Conservation (phyloP, 2,888 invertebrate species). For the Scaptomyza polygonia region DNA sequence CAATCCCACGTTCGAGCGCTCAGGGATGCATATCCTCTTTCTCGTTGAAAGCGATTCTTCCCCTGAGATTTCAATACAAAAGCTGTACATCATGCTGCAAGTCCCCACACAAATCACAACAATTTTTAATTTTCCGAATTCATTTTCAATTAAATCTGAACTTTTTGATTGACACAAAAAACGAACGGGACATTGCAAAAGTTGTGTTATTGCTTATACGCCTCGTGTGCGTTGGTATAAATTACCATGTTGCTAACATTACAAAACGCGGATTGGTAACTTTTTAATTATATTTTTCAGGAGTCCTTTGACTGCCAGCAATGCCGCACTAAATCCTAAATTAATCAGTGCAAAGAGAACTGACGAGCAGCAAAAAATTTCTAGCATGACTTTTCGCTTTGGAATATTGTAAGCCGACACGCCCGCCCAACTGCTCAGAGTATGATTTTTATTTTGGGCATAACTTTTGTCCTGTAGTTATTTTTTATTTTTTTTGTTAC, state of each 20-base stretch:
- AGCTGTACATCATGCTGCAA: constrained; percentile 34
- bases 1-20: constrained; percentile 3
- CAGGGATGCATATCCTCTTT: constrained; percentile 8
- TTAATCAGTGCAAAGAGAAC: constrained; percentile 67
- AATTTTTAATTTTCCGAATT: no score
- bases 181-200: no score
- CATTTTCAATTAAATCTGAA: no score
- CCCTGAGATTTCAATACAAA: constrained; percentile 41
- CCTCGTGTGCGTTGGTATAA: constrained; percentile 55
- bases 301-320: constrained; percentile 18
- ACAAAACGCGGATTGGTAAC: constrained; percentile 6
- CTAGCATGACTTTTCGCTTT: constrained; percentile 81
- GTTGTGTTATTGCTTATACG: constrained; percentile 61
- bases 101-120: constrained; percentile 54
- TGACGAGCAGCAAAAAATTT: constrained; percentile 39
- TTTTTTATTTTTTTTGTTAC: constrained; percentile 18
- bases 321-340: constrained; percentile 61
- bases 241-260: constrained; percentile 35
- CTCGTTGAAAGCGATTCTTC: constrained; percentile 31
- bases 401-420: constrained; percentile 77
- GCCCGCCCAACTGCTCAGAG: constrained; percentile 23
- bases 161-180: no score
- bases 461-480: neutral
- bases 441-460: constrained; percentile 15
- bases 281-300: constrained; percentile 2